Base-by-base conservation (phyloP, 2,888 invertebrate species). In the Malthinus flaveolus region DNA sequence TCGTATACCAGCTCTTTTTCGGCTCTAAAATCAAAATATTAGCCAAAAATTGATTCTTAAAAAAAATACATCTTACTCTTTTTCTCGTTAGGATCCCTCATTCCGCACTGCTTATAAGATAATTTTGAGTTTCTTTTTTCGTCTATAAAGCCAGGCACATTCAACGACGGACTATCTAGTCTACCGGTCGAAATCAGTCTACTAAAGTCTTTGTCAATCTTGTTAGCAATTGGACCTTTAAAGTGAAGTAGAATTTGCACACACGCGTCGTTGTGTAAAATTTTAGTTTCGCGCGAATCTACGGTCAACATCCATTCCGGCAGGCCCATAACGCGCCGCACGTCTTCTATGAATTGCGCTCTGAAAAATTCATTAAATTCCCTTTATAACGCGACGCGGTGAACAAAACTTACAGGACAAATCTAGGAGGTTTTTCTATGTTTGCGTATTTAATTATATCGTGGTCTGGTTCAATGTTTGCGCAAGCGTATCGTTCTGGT, bases 231-330 rank as follows among this genome's bases (percentile, higher is more conserved):
- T 0, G 93, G 90, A 80, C 87, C 91, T 79, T 87, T 89, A 76
- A 95, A 95, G 78, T 95, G 94, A 70, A 95, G 82, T 53, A 93
- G 82, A 71, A 95, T 83, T 78, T 95, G 95, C 11, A 94, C 82
- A 73, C 95, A 95, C 45, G 89, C 84, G 55, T 90, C 89, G 63
- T 85, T 83, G 73, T 93, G 90, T 49, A 95, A 80, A 31, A 83
- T 78, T 72, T 88, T 88, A 0, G 93, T 93, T 75, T 88, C 87
- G 5, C 94, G 83, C 34, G 88, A 86, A 80, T 95, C 95, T 52
- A 93, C 88, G 11, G 89, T 87, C 65, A 95, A 75, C 87, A 94
- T 90, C 95, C 95, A 95, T 73, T 90, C 90, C 0, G 95, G 95
- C 53, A 90, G 87, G 31, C 93, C 93, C 87, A 95, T 84, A 31